Evolutionary conservation across 2,888 invertebrate genomes (phyloP), one percentile per base, ranked within the genome.

Genomic region (Kuschelorhynchus macadamiae): DNA sequence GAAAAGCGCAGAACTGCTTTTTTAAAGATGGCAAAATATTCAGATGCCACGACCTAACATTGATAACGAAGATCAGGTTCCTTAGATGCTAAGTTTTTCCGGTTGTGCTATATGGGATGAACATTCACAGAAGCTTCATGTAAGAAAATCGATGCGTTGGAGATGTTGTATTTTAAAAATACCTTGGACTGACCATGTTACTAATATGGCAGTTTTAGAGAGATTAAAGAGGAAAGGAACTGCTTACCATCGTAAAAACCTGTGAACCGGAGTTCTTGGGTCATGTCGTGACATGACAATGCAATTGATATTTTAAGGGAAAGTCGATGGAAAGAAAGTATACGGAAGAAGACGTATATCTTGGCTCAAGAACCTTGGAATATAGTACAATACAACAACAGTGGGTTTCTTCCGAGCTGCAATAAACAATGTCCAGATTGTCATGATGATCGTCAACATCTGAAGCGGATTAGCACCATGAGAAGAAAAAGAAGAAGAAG

Each of bases 151-250:
- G 20, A 14, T 5, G 17, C 47, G 5, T 47, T 62, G 3, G 25
- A 25, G 25, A 25, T 25, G 25, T 25, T 7, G 25, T 5, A 25
- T 25, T 7, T 25, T 3, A 7, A 25, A 7, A 25, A 25, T 25
- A 3, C 25, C 61, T 18, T 66, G 60, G 66, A 25, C 39, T 20
- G 25, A 66, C 18, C 66, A 66, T 36, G 46, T 66, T 9, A 66
- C 61, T 17, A 53, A 66, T 47, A 9, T 44, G 25, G 39, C 3
- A 12, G 17, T 25, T 3, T 7, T 25, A 7, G 7, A 7, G 7
- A 25, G 25, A 25, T 3, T 25, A 7, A 25, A 25, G 17, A 47
- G 47, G 14, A 4, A 47, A 16, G 36, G 47, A 53, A 44, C 16
- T 66, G 11, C 2, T 50, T 7, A n/a, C 33, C 11, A 60, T 50